Percentiles rank a stretch among this genome's conserved stretches.
Conservation (phyloP, 2,888 invertebrate species). For the Oscheius sp. region DNA sequence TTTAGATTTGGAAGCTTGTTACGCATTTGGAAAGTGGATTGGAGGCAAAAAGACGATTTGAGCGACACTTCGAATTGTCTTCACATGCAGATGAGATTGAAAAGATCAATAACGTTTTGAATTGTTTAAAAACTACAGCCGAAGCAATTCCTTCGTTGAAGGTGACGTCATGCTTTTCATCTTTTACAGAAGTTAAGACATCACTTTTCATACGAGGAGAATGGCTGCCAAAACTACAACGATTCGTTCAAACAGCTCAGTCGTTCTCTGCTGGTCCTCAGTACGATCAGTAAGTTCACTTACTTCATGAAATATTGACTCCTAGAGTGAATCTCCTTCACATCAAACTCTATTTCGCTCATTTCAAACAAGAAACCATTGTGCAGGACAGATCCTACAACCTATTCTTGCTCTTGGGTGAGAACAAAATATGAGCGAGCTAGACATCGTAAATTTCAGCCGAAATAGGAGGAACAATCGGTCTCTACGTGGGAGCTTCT, state of each 20-base stretch:
- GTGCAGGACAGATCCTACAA: slow-evolving; percentile 66
- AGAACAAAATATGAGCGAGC: background rate
- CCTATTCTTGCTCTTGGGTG: slow-evolving; percentile 63
- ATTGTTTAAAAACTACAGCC: slow-evolving; percentile 17
- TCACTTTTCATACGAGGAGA: slow-evolving; percentile 62
- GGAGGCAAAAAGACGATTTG: slow-evolving; percentile 26
- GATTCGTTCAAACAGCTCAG: slow-evolving; percentile 63
- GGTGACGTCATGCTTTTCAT: background rate
- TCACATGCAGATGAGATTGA: background rate
- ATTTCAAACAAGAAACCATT: slow-evolving; percentile 68
- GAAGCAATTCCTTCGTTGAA: slow-evolving; percentile 9
- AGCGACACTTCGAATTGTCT: slow-evolving; percentile 8
- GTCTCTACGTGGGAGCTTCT: slow-evolving; percentile 67
- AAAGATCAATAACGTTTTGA: background rate
- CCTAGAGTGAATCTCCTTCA: slow-evolving; percentile 66
- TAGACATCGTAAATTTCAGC: slow-evolving; percentile 44
- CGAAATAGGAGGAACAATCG: slow-evolving; percentile 71
- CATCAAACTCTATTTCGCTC: slow-evolving; percentile 67
- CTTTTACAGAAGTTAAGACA: slow-evolving; percentile 42
- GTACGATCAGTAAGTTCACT: slow-evolving; percentile 59
- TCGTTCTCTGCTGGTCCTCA: slow-evolving; percentile 65
- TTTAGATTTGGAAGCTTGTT: slow-evolving; percentile 28
- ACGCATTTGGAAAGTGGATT: slow-evolving; percentile 18
- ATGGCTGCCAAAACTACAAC: slow-evolving; percentile 61
- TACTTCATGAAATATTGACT: background rate